Percentiles rank a stretch among this genome's conserved stretches.
Conservation (phyloP, 2,113 vertebrate species). For the Archocentrus centrarchus region DNA sequence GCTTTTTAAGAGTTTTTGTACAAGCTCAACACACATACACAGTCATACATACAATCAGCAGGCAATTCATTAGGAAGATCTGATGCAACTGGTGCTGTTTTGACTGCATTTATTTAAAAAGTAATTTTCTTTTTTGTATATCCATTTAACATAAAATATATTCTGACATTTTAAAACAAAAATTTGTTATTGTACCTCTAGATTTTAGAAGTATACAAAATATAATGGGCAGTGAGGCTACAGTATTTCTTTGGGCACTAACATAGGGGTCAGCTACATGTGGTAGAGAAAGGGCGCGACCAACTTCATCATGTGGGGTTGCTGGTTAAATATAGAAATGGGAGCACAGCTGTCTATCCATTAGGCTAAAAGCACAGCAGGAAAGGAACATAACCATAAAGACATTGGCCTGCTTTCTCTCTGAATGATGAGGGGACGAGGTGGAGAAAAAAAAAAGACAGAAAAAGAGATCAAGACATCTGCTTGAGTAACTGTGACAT, state of each 20-base stretch:
- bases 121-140: neutral
- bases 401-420: conserved; percentile 22
- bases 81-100: neutral
- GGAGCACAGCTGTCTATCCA: conserved; percentile 76
- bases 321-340: conserved; percentile 76
- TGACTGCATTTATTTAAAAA: neutral
- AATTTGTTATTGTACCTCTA: neutral
- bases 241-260: conserved; percentile 4
- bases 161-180: rapidly evolving
- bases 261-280: conserved; percentile 19
- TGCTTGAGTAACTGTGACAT: neutral
- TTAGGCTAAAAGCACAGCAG: conserved; percentile 71
- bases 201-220: neutral
- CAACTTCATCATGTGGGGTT: conserved; percentile 59
- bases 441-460: neutral
- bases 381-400: conserved; percentile 7
- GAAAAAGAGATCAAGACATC: neutral
- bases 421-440: neutral
- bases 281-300: conserved; percentile 37
- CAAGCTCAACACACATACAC: neutral
- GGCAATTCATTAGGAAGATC: neutral
- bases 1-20: conserved; percentile 30
- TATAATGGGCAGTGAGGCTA: neutral
- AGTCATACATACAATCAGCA: neutral
- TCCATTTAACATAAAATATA: neutral